Percentiles rank a stretch among this genome's conserved stretches.
Evolutionary conservation across 2,888 invertebrate species (phyloP).

Genomic region (Leptinotarsa haldemani): DNA sequence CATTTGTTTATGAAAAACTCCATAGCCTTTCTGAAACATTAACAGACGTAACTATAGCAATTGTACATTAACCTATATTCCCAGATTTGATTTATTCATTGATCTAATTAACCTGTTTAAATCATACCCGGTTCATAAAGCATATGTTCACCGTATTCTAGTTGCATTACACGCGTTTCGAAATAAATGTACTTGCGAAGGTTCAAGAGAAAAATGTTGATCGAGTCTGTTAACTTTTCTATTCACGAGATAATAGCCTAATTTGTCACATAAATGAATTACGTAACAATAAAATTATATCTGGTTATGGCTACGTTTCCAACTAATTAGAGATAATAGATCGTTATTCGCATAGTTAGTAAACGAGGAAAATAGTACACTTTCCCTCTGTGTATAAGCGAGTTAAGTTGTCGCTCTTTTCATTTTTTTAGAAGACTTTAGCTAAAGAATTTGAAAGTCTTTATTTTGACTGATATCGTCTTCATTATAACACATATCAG

Average conservation of each 20-base stretch:
- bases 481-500: too few relatives aligned
- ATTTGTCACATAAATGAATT: slow-evolving; percentile 24
- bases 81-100: too few relatives aligned
- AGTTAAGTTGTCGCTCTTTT: background rate
- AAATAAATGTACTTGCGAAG: background rate
- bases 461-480: too few relatives aligned
- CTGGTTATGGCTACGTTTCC: background rate
- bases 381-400: slow-evolving; percentile 4
- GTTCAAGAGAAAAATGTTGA: background rate
- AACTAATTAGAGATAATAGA: slow-evolving; percentile 9
- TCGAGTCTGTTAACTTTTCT: background rate
- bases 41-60: too few relatives aligned
- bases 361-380: slow-evolving; percentile 14
- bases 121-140: too few relatives aligned
- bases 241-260: slow-evolving; percentile 13
- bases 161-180: background rate
- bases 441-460: too few relatives aligned
- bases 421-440: background rate
- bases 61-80: too few relatives aligned
- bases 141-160: background rate
- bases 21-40: too few relatives aligned
- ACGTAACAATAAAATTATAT: slow-evolving; percentile 19
- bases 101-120: too few relatives aligned
- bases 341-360: background rate
- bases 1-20: too few relatives aligned